phyloP scores from a whole-genome alignment of 2,888 invertebrate genomes.

The Seira sanloemensis region DNA sequence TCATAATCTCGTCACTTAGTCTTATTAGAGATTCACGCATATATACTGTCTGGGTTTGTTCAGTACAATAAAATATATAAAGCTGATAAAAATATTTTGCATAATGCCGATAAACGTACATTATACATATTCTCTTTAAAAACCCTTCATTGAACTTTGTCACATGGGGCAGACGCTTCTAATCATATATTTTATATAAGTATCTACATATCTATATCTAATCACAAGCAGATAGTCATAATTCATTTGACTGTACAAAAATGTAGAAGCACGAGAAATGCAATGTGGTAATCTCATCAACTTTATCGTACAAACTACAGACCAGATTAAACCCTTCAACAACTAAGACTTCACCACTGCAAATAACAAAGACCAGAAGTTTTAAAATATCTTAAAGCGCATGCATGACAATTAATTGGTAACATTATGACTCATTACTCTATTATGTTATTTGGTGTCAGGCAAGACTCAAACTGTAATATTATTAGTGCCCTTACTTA shows the following conservation, averaged over 20 bases:
- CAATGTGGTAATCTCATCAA: background rate
- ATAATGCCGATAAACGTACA: background rate
- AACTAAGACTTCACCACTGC: slow-evolving; percentile 3
- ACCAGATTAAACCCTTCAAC: slow-evolving; percentile 24
- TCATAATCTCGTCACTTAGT: too few species aligned
- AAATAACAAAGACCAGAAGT: slow-evolving; percentile 10
- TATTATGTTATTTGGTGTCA: background rate
- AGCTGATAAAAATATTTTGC: background rate
- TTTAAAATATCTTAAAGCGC: slow-evolving; percentile 39
- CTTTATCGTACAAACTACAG: background rate
- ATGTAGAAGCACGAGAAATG: too few species aligned
- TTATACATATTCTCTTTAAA: background rate
- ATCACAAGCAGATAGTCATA: background rate
- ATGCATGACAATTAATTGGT: slow-evolving; percentile 39
- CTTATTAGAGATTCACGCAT: too few species aligned
- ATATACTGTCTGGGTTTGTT: slow-evolving; percentile 55
- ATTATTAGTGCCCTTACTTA: too few species aligned
- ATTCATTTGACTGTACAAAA: background rate
- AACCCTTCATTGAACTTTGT: background rate
- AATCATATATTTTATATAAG: too few species aligned
- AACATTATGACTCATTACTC: background rate
- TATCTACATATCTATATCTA: background rate
- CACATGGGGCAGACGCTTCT: too few species aligned
- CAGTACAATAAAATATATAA: slow-evolving; percentile 15
- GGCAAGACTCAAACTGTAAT: background rate